Evolutionary conservation across 2,113 vertebrate species (phyloP), one percentile per base, ranked within the genome.

Genomic region (Aleadryas rufinucha): DNA sequence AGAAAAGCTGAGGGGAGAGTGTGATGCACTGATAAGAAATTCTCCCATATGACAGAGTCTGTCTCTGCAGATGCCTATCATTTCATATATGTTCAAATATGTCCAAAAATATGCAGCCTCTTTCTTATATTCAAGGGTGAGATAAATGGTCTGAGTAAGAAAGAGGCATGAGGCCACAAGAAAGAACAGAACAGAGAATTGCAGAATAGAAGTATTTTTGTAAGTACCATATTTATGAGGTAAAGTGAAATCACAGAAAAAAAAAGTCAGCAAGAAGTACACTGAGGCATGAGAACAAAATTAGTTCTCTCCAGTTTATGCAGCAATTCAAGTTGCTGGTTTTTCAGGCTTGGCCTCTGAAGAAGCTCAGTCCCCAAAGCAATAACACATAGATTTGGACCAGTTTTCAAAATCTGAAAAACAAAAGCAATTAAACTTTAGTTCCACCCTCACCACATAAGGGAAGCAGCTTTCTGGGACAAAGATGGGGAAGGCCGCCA

Each of bases 1-100:
- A 57, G 3, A 50, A 72, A 64, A 81, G 10, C 17, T 81, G 59
- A 42, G 4, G 8, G 31, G 4, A 0, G 0, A 80, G 20, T 8
- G 4, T 37, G n/a, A 33, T 54, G 11, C 11, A 33, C 33, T 42
- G 47, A 3, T 24, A 57, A 61, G 44, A 10, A 82, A 11, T 35
- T 66, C 30, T 84, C 2, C 0, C 13, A 26, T 30, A 35, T 27
- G 18, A 27, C 16, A 30, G 5, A 63, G 7, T 15, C 12, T 30
- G 31, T 26, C 64, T 39, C 45, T 72, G 33, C 45, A 74, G 33
- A 41, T 4, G 10, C 12, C 1, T 61, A 22, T 54, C 6, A 80
- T 3, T 69, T 69, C 47, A 69, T 45, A 33, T n/a, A 3, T 31
- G 24, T 15, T 60, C 21, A 54, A 56, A 60, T 61, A 47, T 14